Evolutionary conservation across 2,888 invertebrate species (phyloP).

Genomic region (Serripes groenlandicus): DNA sequence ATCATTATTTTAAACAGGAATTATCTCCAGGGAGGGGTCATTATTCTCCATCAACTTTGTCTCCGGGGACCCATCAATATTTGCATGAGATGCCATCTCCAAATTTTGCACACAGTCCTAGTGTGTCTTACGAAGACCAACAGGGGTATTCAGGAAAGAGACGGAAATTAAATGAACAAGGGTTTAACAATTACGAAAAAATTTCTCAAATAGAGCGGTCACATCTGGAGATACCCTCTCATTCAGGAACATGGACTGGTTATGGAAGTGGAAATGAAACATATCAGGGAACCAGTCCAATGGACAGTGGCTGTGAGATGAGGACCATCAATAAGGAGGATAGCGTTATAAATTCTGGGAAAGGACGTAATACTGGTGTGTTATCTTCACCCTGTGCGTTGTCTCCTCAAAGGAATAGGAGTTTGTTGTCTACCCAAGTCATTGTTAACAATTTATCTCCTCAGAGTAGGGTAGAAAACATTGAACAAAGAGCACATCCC

Average conservation of each 20-base stretch:
- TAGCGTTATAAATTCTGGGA: not conserved
- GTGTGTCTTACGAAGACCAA: not conserved
- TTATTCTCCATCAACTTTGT: slow-evolving; percentile 10
- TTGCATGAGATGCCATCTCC: not conserved
- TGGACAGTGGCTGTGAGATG: not conserved
- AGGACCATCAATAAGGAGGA: too few species aligned
- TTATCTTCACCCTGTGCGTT: too few species aligned
- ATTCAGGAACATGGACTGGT: slow-evolving; percentile 6
- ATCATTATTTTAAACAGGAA: slow-evolving; percentile 10
- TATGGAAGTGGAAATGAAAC: not conserved
- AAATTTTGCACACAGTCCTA: not conserved
- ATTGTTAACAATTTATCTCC: too few species aligned
- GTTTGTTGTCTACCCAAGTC: too few species aligned
- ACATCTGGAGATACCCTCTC: not conserved
- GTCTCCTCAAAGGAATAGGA: too few species aligned
- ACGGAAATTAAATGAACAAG: not conserved
- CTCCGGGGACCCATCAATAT: not conserved
- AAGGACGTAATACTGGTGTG: not conserved
- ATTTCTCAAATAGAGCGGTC: not conserved
- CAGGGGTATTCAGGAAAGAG: not conserved
- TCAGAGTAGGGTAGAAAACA: not conserved
- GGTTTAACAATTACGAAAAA: slow-evolving; percentile 6
- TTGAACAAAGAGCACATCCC: slow-evolving; percentile 3
- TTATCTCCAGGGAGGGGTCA: slow-evolving; percentile 14
- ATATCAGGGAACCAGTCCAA: slow-evolving; percentile 3